Conservation (phyloP, 1,140 invertebrate species). For the Drosophila pallidifrons region DNA sequence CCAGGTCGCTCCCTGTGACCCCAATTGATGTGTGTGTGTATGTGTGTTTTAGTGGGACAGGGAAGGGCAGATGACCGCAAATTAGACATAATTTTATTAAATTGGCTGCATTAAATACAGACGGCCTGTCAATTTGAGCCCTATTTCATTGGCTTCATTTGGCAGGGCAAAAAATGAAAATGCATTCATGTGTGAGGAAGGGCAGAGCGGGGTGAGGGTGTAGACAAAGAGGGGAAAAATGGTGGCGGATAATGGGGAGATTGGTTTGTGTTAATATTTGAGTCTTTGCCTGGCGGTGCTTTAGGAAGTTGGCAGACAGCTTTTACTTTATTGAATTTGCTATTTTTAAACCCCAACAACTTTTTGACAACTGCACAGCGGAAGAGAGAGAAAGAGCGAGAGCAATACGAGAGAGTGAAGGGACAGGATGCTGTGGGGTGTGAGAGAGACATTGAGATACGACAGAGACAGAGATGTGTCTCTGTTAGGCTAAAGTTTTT, state of each 20-base stretch:
- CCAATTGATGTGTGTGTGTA: not conserved
- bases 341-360: slow-evolving; percentile 30
- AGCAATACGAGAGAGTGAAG: not conserved
- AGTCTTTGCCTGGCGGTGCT: slow-evolving; percentile 3
- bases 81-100: slow-evolving; percentile 53
- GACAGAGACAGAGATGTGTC: not conserved
- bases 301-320: slow-evolving; percentile 21
- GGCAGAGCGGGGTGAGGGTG: no score
- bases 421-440: slow-evolving; percentile 9
- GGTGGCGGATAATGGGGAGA: not conserved
- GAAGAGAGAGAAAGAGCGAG: slow-evolving; percentile 11
- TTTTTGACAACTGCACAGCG: slow-evolving; percentile 38
- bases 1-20: slow-evolving; percentile 38
- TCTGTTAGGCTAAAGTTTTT: slow-evolving; percentile 15
- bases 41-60: not conserved
- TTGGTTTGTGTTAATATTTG: slow-evolving; percentile 28
- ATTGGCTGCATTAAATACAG: slow-evolving; percentile 63
- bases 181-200: slow-evolving; percentile 39
- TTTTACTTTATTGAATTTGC: slow-evolving; percentile 63
- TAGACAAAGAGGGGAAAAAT: not conserved
- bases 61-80: slow-evolving; percentile 41
- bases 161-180: slow-evolving; percentile 2
- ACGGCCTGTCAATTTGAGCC: slow-evolving; percentile 39
- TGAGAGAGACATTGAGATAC: slow-evolving; percentile 14
- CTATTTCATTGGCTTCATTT: slow-evolving; percentile 58